Evolutionary conservation across 2,888 invertebrate genomes (phyloP).

Genomic region (Empis livida): DNA sequence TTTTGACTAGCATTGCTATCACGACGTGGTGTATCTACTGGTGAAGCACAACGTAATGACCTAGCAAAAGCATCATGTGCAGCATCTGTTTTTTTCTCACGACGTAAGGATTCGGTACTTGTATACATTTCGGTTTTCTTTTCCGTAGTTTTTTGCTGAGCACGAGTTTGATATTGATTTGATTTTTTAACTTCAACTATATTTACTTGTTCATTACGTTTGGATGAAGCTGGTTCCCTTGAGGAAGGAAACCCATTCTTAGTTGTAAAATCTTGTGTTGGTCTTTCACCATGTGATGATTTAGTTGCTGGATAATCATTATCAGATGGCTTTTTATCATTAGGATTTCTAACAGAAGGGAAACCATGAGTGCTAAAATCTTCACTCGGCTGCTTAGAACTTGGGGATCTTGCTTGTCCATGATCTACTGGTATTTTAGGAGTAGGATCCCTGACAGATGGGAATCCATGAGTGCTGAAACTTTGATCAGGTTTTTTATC

Average conservation of each 20-base stretch:
- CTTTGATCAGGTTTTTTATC: background rate
- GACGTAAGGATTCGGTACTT: constrained; percentile 14
- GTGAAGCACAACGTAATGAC: constrained; percentile 52
- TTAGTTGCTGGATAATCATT: constrained; percentile 7
- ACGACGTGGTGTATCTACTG: constrained; percentile 42
- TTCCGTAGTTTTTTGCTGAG: constrained; percentile 10
- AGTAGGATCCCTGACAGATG: constrained; percentile 8
- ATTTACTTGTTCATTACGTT: constrained; percentile 9
- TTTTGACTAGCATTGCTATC: constrained; percentile 30
- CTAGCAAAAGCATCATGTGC: constrained; percentile 66
- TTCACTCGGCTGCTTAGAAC: constrained; percentile 5
- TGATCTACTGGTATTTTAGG: background rate
- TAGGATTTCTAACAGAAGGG: constrained; percentile 14
- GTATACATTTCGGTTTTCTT: constrained; percentile 18
- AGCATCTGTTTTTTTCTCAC: constrained; percentile 41
- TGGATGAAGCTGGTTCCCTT: background rate
- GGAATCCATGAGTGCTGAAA: constrained; percentile 14
- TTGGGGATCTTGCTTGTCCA: background rate
- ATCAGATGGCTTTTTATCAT: constrained; percentile 6
- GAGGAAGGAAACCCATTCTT: background rate
- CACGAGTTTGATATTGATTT: background rate
- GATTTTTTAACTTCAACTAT: constrained; percentile 12
- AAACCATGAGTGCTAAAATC: constrained; percentile 14
- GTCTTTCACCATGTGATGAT: background rate
- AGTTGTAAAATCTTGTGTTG: background rate